Percentiles rank a stretch among this genome's conserved stretches.
phyloP scores from a whole-genome alignment of 2,888 invertebrate genomes.

The Epinotia nisella region DNA sequence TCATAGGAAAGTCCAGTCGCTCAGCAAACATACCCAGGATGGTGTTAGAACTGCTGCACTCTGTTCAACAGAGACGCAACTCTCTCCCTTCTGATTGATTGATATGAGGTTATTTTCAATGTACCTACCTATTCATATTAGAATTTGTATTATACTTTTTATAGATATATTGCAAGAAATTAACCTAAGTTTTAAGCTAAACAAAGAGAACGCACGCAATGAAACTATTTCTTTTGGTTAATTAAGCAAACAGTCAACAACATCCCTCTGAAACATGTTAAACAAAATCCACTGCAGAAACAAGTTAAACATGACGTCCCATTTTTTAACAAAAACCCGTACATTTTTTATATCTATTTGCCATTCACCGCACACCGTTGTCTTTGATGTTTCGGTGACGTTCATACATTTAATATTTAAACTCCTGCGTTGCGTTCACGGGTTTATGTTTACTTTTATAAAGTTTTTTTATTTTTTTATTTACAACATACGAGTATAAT shows the following conservation, averaged over 20 bases:
- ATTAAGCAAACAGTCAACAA: background rate
- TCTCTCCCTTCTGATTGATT: too few species aligned
- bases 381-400: constrained; percentile 26
- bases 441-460: constrained; percentile 4
- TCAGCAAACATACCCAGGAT: too few species aligned
- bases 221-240: background rate
- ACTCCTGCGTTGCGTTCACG: background rate
- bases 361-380: constrained; percentile 22
- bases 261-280: background rate
- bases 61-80: too few species aligned
- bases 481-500: background rate
- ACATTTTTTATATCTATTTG: constrained; percentile 11
- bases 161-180: too few species aligned
- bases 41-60: too few species aligned
- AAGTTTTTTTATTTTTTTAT: background rate
- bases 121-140: too few species aligned
- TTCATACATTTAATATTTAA: constrained; percentile 22
- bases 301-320: background rate
- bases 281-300: constrained; percentile 1
- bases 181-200: too few species aligned
- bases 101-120: too few species aligned
- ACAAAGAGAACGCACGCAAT: too few species aligned
- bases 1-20: too few species aligned
- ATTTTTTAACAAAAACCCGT: background rate
- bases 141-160: too few species aligned